phyloP scores from a whole-genome alignment of 1,140 invertebrate species.

The Grapholita molesta region DNA sequence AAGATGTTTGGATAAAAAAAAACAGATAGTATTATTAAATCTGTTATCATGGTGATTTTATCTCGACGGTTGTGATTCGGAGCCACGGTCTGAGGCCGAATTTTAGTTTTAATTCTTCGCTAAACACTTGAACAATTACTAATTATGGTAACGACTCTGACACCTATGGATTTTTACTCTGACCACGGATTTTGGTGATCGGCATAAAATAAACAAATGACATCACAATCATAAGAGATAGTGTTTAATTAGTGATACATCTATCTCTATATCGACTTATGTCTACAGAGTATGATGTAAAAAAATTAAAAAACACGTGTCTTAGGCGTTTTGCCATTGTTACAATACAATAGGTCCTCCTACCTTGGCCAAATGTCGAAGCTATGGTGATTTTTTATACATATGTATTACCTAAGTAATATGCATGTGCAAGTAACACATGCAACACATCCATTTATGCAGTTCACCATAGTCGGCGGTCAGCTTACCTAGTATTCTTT shows the following conservation, averaged over 20 bases:
- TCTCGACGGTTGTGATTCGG: background rate
- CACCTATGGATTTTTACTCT: background rate
- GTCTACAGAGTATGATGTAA: no score
- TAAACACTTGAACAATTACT: constrained; percentile 7
- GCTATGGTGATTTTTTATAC: no score
- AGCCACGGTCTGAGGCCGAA: background rate
- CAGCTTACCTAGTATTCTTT: constrained; percentile 4
- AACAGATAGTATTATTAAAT: background rate
- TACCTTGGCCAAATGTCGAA: no score
- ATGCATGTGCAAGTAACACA: no score
- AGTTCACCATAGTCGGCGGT: background rate
- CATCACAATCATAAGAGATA: no score
- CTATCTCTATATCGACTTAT: no score
- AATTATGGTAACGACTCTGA: background rate
- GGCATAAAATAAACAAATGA: background rate
- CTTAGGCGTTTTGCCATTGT: no score
- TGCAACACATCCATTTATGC: background rate
- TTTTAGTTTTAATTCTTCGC: background rate
- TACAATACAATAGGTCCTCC: no score
- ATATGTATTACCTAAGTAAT: no score
- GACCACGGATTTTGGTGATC: background rate
- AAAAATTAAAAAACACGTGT: no score
- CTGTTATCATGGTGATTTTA: background rate
- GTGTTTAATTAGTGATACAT: no score
- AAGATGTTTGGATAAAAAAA: background rate